Evolutionary conservation across 1,140 invertebrate genomes (phyloP), one percentile per base, ranked within the genome.

Genomic region (Ostrea edulis): DNA sequence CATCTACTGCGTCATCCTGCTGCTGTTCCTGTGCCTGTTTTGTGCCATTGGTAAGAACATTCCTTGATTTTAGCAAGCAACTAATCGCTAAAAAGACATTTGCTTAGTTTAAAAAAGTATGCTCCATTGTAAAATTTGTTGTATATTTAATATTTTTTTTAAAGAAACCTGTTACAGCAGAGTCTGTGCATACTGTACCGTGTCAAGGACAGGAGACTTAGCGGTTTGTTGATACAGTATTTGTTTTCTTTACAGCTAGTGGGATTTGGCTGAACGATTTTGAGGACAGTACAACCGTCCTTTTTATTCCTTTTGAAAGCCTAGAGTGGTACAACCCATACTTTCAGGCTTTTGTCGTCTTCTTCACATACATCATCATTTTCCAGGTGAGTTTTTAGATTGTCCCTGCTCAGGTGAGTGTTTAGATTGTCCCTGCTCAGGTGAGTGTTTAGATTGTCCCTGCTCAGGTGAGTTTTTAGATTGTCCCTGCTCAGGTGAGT

Each of bases 351-450:
- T 97, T 98, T 94, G 95, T 98, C 77, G 97, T 97, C 86, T 99
- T 99, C 95, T 98, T 98, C 97, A 99, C 98, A 2, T 99, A 98
- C 94, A 97, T 99, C 86, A 99, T 99, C 93, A 97, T 99, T 89
- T 96, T 99, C 82, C 98, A 99, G 96, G 97, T 97, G 93, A 94
- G 35, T 44, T 44, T 44, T 44, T 99, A 98, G 94, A 97, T 99
- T 85, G 99, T 99, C 93, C 97, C 99, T 89, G 96, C 99, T 82
- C 98, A 99, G 96, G 97, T 97, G 94, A 94, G 35, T 44, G 1
- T 44, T 44, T 99, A 98, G 94, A 97, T 99, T 85, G 99, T 99
- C 93, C 97, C 99, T 89, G 96, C 99, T 82, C 98, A 99, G 96
- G 97, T 97, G 94, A 94, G 35, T 44, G 1, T n/a, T n/a, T n/a